Conservation (phyloP, 1,140 invertebrate species). For the Zaprionus capensis region DNA sequence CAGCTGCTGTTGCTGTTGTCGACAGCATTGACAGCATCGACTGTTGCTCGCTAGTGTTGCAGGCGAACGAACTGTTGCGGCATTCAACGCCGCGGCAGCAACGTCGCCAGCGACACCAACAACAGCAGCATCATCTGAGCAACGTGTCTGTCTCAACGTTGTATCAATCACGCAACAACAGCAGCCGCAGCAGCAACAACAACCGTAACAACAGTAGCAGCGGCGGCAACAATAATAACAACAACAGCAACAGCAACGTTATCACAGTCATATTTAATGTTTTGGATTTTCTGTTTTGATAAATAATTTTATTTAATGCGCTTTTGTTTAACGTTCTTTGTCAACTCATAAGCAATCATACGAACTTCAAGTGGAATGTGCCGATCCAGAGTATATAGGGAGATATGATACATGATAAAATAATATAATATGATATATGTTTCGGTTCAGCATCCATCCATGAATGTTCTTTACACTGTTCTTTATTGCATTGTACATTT, state of each 20-base stretch:
- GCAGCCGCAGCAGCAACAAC: constrained; percentile 33
- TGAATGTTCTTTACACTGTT: constrained; percentile 8
- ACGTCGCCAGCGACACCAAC: background rate
- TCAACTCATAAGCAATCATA: background rate
- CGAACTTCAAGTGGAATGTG: constrained; percentile 2
- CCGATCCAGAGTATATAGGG: background rate
- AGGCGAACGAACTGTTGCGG: constrained; percentile 36
- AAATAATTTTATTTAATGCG: background rate
- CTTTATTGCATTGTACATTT: background rate
- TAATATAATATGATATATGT: too few relatives aligned
- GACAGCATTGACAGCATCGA: constrained; percentile 17
- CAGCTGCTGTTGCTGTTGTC: constrained; percentile 22
- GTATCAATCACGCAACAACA: constrained; percentile 57
- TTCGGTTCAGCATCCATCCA: background rate
- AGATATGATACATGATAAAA: background rate
- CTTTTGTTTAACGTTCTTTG: constrained; percentile 5
- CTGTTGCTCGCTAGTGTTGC: constrained; percentile 11
- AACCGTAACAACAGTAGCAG: constrained; percentile 37
- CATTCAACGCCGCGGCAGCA: constrained; percentile 63
- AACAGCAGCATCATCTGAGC: constrained; percentile 52
- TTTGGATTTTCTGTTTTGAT: constrained; percentile 79
- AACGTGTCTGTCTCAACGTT: constrained; percentile 47
- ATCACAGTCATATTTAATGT: constrained; percentile 81
- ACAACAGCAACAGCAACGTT: constrained; percentile 67
- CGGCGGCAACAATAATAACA: constrained; percentile 38